Evolutionary conservation across 2,797 vertebrate species (phyloP).

Genomic region (Nannoperca obscura): DNA sequence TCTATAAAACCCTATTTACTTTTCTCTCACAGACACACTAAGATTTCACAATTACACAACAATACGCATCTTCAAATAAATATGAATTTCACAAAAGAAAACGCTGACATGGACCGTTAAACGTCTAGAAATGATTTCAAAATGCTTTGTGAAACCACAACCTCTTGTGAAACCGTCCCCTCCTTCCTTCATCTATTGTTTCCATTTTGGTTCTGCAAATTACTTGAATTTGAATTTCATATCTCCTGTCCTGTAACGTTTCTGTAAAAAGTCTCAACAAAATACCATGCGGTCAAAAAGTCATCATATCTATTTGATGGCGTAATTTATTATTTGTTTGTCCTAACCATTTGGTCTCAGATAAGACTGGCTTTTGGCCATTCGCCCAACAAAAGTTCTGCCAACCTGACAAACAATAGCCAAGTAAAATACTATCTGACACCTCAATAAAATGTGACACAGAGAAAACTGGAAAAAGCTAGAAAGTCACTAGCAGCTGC

Average conservation of each 20-base stretch:
- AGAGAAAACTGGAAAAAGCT: slow-evolving; percentile 40
- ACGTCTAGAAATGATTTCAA: slow-evolving; percentile 35
- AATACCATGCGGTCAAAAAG: slow-evolving; percentile 12
- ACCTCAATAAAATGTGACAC: slow-evolving; percentile 60
- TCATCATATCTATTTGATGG: slow-evolving; percentile 15
- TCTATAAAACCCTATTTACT: slow-evolving; percentile 58
- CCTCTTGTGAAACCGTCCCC: background rate
- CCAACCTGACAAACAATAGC: slow-evolving; percentile 42
- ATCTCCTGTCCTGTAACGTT: background rate
- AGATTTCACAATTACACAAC: slow-evolving; percentile 66
- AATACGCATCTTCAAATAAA: slow-evolving; percentile 76
- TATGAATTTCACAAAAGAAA: slow-evolving; percentile 58
- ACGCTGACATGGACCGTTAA: slow-evolving; percentile 29
- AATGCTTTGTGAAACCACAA: slow-evolving; percentile 18
- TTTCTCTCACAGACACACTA: slow-evolving; percentile 57
- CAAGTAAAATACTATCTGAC: slow-evolving; percentile 40
- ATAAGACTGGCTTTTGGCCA: slow-evolving; percentile 32
- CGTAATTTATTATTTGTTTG: slow-evolving; percentile 16
- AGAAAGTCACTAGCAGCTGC: slow-evolving; percentile 49
- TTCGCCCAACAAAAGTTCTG: slow-evolving; percentile 36
- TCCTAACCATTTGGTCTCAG: slow-evolving; percentile 31
- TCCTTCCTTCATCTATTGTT: slow-evolving; percentile 3
- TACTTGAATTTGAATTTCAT: background rate
- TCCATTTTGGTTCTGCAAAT: slow-evolving; percentile 27
- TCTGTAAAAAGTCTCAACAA: background rate